phyloP scores from a whole-genome alignment of 2,888 invertebrate genomes.

The Drosophila maculinotata region DNA sequence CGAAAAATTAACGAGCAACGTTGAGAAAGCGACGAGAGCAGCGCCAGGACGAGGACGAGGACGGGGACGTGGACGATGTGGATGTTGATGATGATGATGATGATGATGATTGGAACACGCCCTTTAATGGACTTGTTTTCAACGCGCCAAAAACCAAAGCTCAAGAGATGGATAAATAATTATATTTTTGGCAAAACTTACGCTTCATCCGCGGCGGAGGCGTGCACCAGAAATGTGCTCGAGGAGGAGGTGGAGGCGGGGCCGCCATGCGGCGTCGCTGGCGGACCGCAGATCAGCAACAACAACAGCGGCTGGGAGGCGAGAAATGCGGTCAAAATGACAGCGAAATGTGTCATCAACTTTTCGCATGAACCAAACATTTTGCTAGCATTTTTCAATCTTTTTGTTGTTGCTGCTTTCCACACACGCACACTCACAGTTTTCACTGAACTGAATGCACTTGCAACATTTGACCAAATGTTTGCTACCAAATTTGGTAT shows the following conservation, averaged over 20 bases:
- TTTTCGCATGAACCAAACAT: slow-evolving; percentile 84
- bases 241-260: slow-evolving; percentile 8
- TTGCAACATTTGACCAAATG: slow-evolving; percentile 9
- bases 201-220: slow-evolving; percentile 84
- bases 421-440: slow-evolving; percentile 17
- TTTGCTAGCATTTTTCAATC: slow-evolving; percentile 84
- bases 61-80: slow-evolving; percentile 10
- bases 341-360: slow-evolving; percentile 85
- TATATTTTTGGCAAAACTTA: slow-evolving; percentile 68
- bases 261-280: slow-evolving; percentile 66
- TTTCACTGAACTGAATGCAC: slow-evolving; percentile 12
- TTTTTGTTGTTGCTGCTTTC: slow-evolving; percentile 34
- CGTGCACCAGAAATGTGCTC: slow-evolving; percentile 64
- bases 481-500: slow-evolving; percentile 62
- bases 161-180: neutral
- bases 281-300: slow-evolving; percentile 77
- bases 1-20: slow-evolving; percentile 72
- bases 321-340: slow-evolving; percentile 84
- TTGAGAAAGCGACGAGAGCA: slow-evolving; percentile 39
- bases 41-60: slow-evolving; percentile 7
- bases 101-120: slow-evolving; percentile 52
- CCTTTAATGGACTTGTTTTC: slow-evolving; percentile 63
- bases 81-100: slow-evolving; percentile 9
- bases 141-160: slow-evolving; percentile 26
- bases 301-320: slow-evolving; percentile 81